phyloP scores from a whole-genome alignment of 2,113 vertebrate genomes.

The human region DNA sequence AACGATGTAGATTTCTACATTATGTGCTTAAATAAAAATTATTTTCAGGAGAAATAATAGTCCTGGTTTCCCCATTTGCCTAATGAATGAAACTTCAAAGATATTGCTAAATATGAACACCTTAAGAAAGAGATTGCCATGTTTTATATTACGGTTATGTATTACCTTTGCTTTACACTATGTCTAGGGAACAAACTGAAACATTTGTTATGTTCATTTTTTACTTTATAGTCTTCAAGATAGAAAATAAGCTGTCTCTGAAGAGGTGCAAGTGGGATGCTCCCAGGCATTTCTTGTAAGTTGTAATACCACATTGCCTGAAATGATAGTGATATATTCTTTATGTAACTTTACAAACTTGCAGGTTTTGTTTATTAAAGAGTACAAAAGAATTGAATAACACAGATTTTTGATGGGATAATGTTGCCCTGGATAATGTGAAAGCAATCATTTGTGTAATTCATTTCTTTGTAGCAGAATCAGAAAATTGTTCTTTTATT shows the following conservation, averaged over 20 bases:
- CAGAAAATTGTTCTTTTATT: constrained; percentile 35
- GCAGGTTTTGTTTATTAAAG: constrained; percentile 57
- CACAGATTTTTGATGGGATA: not conserved
- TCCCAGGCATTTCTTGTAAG: constrained; percentile 27
- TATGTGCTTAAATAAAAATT: not conserved
- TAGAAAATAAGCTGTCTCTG: constrained; percentile 50
- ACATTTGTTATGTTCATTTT: constrained; percentile 53
- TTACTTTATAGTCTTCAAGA: constrained; percentile 54
- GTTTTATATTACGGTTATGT: not conserved
- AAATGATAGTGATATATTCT: constrained; percentile 48
- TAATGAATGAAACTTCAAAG: constrained; percentile 45
- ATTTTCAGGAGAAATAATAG: not conserved
- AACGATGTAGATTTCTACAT: not conserved
- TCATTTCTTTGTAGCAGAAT: constrained; percentile 46
- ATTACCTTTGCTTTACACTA: constrained; percentile 48
- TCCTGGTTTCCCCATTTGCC: not conserved
- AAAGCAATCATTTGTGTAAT: not conserved
- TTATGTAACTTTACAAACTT: constrained; percentile 41
- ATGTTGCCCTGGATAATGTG: not conserved
- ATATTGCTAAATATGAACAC: not conserved
- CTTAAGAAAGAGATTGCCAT: not conserved
- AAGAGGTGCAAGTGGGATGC: not conserved
- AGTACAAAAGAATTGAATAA: constrained; percentile 25
- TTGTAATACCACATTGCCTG: not conserved
- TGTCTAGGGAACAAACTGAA: constrained; percentile 43